These are phyloP conservation scores for Bathybates hornii DNA, from an alignment of 2,113 vertebrate species.

Conservation along the genomic window DNA sequence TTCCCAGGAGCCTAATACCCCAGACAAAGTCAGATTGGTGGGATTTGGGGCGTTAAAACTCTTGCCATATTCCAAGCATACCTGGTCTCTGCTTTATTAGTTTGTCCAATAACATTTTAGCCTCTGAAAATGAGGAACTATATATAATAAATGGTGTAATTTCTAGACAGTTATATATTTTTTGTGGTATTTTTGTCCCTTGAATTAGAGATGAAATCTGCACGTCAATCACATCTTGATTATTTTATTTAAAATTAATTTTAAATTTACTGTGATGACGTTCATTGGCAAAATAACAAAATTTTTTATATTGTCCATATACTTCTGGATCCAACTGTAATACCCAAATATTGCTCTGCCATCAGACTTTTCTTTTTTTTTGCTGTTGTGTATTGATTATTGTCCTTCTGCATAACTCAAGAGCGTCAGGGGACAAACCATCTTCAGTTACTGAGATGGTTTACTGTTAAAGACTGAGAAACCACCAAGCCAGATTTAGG, in stretches of 20 bases:
- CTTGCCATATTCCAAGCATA: not conserved
- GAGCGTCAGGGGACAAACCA: not conserved
- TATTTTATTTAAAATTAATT: rapidly evolving
- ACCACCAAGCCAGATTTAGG: not conserved
- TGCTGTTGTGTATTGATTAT: not conserved
- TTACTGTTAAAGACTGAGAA: not conserved
- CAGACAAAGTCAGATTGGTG: not conserved
- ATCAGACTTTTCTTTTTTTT: not conserved
- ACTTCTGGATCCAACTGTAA: not conserved
- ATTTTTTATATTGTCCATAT: rapidly evolving
- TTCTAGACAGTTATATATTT: not conserved
- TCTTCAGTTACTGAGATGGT: not conserved
- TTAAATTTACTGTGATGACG: not conserved
- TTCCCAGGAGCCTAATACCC: not conserved
- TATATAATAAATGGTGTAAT: not conserved
- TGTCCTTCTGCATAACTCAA: not conserved
- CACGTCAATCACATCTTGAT: not conserved
- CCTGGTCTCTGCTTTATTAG: not conserved
- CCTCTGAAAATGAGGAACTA: not conserved
- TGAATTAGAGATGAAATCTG: not conserved
- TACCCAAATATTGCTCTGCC: not conserved
- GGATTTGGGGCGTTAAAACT: not conserved
- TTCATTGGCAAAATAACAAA: not conserved
- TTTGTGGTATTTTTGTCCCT: not conserved
- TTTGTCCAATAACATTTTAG: not conserved